Conservation (phyloP, 2,888 invertebrate species). For the Dioctria rufipes region DNA sequence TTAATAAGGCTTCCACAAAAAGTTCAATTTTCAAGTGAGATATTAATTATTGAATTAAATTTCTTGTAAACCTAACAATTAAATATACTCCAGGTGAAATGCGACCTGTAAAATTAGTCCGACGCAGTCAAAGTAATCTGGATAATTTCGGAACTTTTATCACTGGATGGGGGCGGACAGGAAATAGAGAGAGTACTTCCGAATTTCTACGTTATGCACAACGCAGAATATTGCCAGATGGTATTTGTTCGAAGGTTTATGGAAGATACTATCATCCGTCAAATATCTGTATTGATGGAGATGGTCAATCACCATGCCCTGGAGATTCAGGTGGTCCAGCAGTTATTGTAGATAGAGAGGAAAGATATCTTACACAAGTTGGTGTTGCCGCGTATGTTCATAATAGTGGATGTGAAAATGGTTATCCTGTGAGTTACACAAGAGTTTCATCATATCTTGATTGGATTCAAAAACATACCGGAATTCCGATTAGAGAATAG, state of each 20-base stretch:
- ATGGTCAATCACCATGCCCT: neutral
- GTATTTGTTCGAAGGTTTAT: neutral
- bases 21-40: constrained; percentile 8
- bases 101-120: neutral
- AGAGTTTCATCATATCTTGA: constrained; percentile 51
- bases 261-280: constrained; percentile 9
- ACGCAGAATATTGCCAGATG: constrained; percentile 10
- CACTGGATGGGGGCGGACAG: constrained; percentile 18
- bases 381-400: constrained; percentile 32
- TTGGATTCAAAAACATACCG: constrained; percentile 53
- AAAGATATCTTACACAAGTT: constrained; percentile 9
- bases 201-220: constrained; percentile 19
- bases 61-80: neutral
- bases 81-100: constrained; percentile 15
- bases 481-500: constrained; percentile 28
- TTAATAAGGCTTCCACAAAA: constrained; percentile 1
- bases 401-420: constrained; percentile 48
- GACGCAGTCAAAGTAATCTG: constrained; percentile 10
- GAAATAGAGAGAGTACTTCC: neutral
- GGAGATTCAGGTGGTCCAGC: constrained; percentile 46
- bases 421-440: constrained; percentile 42
- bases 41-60: too few species aligned
- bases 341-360: constrained; percentile 10
- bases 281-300: constrained; percentile 31
- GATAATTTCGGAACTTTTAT: neutral